Conservation (phyloP, 2,888 invertebrate species). For the Acleris holmiana region DNA sequence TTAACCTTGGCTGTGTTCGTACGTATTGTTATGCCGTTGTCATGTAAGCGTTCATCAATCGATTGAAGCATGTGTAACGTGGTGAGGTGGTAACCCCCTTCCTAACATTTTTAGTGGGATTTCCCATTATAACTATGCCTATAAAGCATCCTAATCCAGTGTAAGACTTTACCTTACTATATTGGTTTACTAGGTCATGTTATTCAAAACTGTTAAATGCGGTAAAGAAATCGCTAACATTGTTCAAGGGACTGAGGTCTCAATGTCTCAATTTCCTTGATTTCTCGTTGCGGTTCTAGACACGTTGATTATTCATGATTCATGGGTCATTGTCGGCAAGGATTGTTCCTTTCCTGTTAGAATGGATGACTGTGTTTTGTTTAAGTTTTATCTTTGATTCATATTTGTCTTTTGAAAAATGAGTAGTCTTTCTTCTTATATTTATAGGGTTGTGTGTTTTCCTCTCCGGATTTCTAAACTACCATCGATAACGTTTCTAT, state of each 20-base stretch:
- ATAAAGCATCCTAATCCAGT: too few relatives aligned
- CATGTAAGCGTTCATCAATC: slow-evolving; percentile 16
- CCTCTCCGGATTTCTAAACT: too few relatives aligned
- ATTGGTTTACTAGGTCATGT: neutral
- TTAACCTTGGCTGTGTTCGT: slow-evolving; percentile 31
- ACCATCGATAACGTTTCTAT: too few relatives aligned
- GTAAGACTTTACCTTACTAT: neutral
- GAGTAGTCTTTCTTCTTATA: neutral
- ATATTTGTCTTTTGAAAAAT: too few relatives aligned
- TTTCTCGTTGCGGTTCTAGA: slow-evolving; percentile 7
- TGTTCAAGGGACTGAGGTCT: neutral
- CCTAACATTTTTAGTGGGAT: too few relatives aligned
- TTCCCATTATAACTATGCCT: too few relatives aligned
- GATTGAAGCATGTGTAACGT: too few relatives aligned
- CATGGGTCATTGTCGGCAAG: slow-evolving; percentile 26
- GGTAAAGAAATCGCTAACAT: neutral
- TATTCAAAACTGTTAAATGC: neutral
- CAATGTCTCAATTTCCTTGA: slow-evolving; percentile 4
- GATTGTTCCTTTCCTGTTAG: slow-evolving; percentile 25
- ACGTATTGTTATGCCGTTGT: slow-evolving; percentile 12
- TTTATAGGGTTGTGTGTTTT: too few relatives aligned
- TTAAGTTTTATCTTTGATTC: neutral
- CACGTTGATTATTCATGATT: slow-evolving; percentile 17
- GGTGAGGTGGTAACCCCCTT: too few relatives aligned
- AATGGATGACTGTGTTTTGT: slow-evolving; percentile 3